A percentile compares a stretch with the other conserved stretches of the same genome.
Evolutionary conservation across 1,140 invertebrate species (phyloP).

Genomic region (Ruditapes philippinarum): DNA sequence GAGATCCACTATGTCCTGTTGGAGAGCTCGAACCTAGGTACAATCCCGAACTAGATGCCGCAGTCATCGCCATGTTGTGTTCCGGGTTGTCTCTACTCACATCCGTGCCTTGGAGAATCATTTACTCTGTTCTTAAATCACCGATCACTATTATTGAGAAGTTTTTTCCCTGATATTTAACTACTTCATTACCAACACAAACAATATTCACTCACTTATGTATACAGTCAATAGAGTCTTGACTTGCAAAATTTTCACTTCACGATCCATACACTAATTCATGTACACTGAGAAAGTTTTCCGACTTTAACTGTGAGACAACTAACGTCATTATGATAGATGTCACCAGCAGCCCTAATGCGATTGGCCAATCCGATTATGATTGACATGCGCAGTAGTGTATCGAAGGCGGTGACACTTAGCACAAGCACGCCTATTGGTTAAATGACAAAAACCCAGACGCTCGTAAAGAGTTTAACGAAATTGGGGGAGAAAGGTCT

Average conservation of each 20-base stretch:
- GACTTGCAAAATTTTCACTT: constrained; percentile 49
- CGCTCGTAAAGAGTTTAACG: constrained; percentile 18
- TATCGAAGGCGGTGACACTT: constrained; percentile 1
- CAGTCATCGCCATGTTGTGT: constrained; percentile 72
- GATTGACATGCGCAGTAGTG: constrained; percentile 63
- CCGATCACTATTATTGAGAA: constrained; percentile 41
- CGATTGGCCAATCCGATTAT: constrained; percentile 49
- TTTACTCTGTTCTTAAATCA: constrained; percentile 54
- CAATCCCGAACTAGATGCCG: constrained; percentile 78
- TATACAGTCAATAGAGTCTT: constrained; percentile 43
- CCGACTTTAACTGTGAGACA: constrained; percentile 53
- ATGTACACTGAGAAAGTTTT: constrained; percentile 61
- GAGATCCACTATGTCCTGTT: constrained; percentile 74
- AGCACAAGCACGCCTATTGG: constrained; percentile 21
- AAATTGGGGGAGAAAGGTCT: neutral
- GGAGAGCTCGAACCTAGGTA: constrained; percentile 80
- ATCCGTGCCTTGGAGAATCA: constrained; percentile 66
- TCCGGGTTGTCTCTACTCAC: constrained; percentile 55
- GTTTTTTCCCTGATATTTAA: constrained; percentile 26
- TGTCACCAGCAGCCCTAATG: constrained; percentile 34
- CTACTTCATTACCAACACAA: constrained; percentile 66
- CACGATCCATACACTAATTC: constrained; percentile 47
- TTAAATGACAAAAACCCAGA: neutral
- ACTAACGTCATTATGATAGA: constrained; percentile 57
- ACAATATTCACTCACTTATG: constrained; percentile 56